A percentile compares a stretch with the other conserved stretches of the same genome.
phyloP scores from a whole-genome alignment of 2,888 invertebrate genomes.

The Drosophila helvetica region DNA sequence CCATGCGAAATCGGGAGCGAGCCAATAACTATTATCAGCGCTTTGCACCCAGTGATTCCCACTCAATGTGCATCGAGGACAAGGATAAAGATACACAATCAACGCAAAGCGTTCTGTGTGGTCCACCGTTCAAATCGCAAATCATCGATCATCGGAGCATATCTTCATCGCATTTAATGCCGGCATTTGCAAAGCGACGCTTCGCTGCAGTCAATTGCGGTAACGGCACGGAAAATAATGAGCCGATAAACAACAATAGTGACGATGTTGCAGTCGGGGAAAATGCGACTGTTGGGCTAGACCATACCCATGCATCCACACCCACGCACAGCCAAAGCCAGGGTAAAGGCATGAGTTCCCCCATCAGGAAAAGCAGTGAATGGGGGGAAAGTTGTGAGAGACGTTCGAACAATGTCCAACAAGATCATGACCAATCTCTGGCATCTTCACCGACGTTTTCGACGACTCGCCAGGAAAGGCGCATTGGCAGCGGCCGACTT shows the following conservation, averaged over 20 bases:
- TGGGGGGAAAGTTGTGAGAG: conserved; percentile 47
- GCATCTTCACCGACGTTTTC: conserved; percentile 55
- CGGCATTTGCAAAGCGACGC: conserved; percentile 82
- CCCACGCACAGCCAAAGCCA: conserved; percentile 9
- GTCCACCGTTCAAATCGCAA: conserved; percentile 54
- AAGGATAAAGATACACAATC: conserved; percentile 25
- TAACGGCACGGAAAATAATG: conserved; percentile 33
- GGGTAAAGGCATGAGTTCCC: conserved; percentile 2
- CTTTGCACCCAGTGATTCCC: conserved; percentile 51
- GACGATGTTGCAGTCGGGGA: conserved; percentile 22
- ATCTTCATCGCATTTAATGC: conserved; percentile 83
- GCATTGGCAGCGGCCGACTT: conserved; percentile 94
- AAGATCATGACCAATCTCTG: conserved; percentile 47
- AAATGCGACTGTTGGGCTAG: neutral
- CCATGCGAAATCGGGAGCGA: conserved; percentile 60
- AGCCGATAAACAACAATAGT: conserved; percentile 41
- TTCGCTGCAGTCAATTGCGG: conserved; percentile 51
- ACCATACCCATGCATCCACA: conserved; percentile 13
- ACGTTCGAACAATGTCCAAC: conserved; percentile 8
- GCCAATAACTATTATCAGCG: conserved; percentile 66
- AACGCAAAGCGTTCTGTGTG: conserved; percentile 2
- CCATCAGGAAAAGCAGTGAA: conserved; percentile 7
- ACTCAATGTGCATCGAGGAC: conserved; percentile 18
- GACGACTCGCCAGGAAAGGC: conserved; percentile 83
- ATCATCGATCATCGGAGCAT: conserved; percentile 82